Percentiles rank a stretch among this genome's conserved stretches.
These are phyloP conservation scores for Papilio demoleus DNA, from an alignment of 2,888 invertebrate genomes.

Conservation along the genomic window DNA sequence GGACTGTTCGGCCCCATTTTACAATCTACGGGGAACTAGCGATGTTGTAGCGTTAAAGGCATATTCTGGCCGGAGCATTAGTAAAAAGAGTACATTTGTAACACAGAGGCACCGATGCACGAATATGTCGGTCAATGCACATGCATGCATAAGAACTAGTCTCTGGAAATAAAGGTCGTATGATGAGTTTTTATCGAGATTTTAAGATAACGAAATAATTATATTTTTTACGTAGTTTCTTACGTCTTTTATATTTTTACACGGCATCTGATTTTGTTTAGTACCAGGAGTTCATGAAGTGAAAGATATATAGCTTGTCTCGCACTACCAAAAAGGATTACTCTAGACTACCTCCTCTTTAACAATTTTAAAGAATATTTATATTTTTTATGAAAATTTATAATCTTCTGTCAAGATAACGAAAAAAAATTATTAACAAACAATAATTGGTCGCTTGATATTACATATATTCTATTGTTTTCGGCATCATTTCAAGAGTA, in stretches of 20 bases:
- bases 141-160: constrained; percentile 2
- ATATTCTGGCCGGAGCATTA: too few relatives aligned
- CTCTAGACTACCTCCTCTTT: too few relatives aligned
- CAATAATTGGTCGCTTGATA: too few relatives aligned
- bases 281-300: background rate
- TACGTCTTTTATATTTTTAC: background rate
- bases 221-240: background rate
- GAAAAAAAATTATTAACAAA: background rate
- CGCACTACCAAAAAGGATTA: too few relatives aligned
- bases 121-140: constrained; percentile 18
- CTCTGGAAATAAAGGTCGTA: constrained; percentile 19
- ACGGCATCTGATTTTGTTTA: background rate
- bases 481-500: too few relatives aligned
- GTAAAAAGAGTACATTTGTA: constrained; percentile 3
- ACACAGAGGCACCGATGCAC: background rate
- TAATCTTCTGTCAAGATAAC: background rate
- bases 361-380: too few relatives aligned
- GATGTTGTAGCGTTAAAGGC: too few relatives aligned
- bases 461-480: too few relatives aligned
- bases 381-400: background rate
- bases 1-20: too few relatives aligned
- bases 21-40: too few relatives aligned
- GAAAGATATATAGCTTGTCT: background rate
- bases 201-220: background rate
- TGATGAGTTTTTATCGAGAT: constrained; percentile 9